Evolutionary conservation across 2,797 vertebrate species (phyloP), one percentile per base, ranked within the genome.

Genomic region (Lophius americanus): DNA sequence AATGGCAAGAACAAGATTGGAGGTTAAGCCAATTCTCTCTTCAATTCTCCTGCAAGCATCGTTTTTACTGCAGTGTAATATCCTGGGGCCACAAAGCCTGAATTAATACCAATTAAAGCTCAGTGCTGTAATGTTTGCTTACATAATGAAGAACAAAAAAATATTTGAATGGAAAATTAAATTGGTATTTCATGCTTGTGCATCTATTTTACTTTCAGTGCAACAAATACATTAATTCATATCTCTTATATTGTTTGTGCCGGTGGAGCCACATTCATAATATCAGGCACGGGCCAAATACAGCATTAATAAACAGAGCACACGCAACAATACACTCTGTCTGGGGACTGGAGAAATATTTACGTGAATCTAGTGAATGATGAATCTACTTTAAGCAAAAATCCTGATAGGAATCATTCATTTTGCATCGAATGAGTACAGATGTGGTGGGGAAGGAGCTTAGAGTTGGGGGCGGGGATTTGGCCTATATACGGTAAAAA

Each of bases 51-150:
- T 62, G 50, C 47, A 4, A 64, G 55, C 65, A 62, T 51, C 13
- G 42, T 38, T 73, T 49, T 33, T 44, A 52, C 60, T 37, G 78
- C 81, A 71, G 72, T 73, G 52, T 66, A 83, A 89, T 87, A 88
- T 79, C 86, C 47, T 37, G 72, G 64, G 68, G 85, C 76, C 78
- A 85, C 86, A 88, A 55, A 70, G 79, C 80, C 86, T 86, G 79
- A 89, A 89, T 89, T 89, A 87, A 89, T 88, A 85, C 77, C 77
- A 88, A 89, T 88, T 89, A 86, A 80, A 81, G 68, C 85, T 62
- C 48, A 36, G 62, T 62, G 70, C 73, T 83, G 76, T 73, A 72
- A 64, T 83, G 68, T 91, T 89, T 83, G 88, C 81, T 86, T 85
- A 79, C 83, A 90, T 89, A 87, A 92, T 86, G 77, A 87, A 85